phyloP scores from a whole-genome alignment of 2,797 vertebrate species.

The Brachymystax lenok region DNA sequence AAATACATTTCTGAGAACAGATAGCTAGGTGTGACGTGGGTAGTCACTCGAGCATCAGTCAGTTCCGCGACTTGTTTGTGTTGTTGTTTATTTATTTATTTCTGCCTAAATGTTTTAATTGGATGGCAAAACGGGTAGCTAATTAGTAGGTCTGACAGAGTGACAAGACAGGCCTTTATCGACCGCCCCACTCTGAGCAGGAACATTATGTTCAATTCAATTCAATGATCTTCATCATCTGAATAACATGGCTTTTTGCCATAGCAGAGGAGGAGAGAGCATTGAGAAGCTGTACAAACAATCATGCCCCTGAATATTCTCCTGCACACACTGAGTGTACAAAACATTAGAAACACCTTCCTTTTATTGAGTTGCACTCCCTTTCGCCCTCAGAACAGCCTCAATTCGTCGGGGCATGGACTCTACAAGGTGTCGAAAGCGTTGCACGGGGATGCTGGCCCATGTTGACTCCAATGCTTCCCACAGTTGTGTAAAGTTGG shows the following conservation, averaged over 20 bases:
- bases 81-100: conserved; percentile 5
- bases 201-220: conserved; percentile 16
- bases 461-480: too few relatives aligned
- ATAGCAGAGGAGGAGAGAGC: conserved; percentile 17
- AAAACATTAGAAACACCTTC: too few relatives aligned
- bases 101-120: conserved; percentile 28
- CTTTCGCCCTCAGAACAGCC: too few relatives aligned
- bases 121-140: conserved; percentile 16
- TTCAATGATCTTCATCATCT: background rate
- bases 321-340: background rate
- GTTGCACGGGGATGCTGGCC: too few relatives aligned
- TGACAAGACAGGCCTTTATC: conserved; percentile 24
- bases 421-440: too few relatives aligned
- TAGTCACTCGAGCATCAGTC: background rate
- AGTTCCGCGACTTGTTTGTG: conserved; percentile 9
- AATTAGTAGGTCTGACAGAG: conserved; percentile 26
- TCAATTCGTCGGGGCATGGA: too few relatives aligned
- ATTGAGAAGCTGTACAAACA: background rate
- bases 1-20: conserved; percentile 1
- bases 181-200: conserved; percentile 18
- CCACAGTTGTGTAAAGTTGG: too few relatives aligned
- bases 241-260: conserved; percentile 2
- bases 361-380: too few relatives aligned
- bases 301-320: background rate
- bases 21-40: background rate